These are phyloP conservation scores for Gnathonemus longibarbis DNA, from an alignment of 2,113 vertebrate genomes.

Conservation along the genomic window DNA sequence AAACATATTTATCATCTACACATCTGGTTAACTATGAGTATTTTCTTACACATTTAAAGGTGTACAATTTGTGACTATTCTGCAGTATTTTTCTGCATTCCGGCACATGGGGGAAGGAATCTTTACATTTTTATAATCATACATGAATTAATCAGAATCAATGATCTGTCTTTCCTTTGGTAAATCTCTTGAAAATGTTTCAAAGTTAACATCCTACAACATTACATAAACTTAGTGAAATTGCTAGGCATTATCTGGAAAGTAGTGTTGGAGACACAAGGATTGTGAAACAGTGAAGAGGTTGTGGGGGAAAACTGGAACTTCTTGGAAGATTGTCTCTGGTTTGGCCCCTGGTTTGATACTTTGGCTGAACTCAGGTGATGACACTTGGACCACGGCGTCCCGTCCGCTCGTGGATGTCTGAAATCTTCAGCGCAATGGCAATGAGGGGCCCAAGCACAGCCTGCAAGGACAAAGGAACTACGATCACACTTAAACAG, in stretches of 20 bases:
- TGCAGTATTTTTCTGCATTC: not conserved
- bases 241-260: not conserved
- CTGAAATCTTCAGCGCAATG: conserved; percentile 93
- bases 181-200: not conserved
- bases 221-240: not conserved
- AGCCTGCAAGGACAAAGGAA: conserved; percentile 55
- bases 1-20: not conserved
- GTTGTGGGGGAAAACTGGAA: not conserved
- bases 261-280: not conserved
- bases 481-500: not conserved
- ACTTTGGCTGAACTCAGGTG: conserved; percentile 66
- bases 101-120: not conserved
- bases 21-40: not conserved
- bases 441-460: conserved; percentile 94
- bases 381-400: conserved; percentile 87
- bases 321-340: conserved; percentile 23
- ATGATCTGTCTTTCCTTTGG: not conserved
- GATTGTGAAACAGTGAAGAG: not conserved
- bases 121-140: not conserved
- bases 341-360: conserved; percentile 54
- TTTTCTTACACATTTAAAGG: not conserved
- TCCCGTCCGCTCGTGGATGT: conserved; percentile 90
- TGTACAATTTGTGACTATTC: not conserved
- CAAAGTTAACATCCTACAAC: not conserved
- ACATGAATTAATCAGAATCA: not conserved